Conservation (phyloP, 2,797 vertebrate species). For the Uromys caudimaculatus region DNA sequence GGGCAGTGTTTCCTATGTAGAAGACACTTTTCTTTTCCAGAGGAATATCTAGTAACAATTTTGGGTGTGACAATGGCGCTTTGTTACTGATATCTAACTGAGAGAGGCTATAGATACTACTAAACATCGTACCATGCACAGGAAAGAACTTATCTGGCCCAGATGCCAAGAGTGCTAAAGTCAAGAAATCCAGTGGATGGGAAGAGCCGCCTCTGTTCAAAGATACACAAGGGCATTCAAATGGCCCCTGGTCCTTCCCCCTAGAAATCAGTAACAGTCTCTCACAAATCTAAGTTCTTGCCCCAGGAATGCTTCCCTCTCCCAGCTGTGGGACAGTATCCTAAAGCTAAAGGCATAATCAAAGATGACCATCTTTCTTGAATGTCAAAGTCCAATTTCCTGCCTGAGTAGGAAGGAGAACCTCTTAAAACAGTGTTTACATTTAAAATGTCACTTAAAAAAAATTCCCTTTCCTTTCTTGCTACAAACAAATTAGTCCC, state of each 20-base stretch:
- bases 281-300: conserved; percentile 8
- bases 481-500: conserved; percentile 64
- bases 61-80: neutral
- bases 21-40: neutral
- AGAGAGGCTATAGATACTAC: neutral
- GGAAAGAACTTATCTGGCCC: neutral
- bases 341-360: neutral
- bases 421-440: conserved; percentile 51
- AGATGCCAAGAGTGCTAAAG: neutral
- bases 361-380: conserved; percentile 49
- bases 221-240: neutral
- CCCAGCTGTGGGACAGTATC: conserved; percentile 8
- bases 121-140: neutral
- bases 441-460: conserved; percentile 34
- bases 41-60: conserved; percentile 6
- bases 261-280: conserved; percentile 42
- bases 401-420: conserved; percentile 33
- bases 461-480: conserved; percentile 70
- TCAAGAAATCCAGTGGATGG: neutral
- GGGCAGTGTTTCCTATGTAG: neutral
- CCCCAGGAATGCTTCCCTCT: neutral
- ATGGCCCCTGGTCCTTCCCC: neutral
- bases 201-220: neutral
- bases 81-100: neutral
- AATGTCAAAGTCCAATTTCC: neutral